Evolutionary conservation across 1,140 invertebrate genomes (phyloP), one percentile per base, ranked within the genome.

Genomic region (Ruditapes philippinarum): DNA sequence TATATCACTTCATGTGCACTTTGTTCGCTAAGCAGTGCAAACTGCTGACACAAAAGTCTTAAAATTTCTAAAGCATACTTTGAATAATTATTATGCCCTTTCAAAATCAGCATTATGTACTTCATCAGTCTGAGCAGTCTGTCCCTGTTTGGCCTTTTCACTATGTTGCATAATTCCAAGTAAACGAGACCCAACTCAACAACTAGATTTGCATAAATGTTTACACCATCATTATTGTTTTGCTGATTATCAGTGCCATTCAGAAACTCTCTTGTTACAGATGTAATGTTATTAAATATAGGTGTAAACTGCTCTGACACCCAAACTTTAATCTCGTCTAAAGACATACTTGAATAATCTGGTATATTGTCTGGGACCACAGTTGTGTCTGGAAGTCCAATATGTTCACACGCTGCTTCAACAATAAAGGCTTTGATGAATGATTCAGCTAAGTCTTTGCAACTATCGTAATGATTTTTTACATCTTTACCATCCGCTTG

Each of bases 391-490:
- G n/a, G 68, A 40, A 91, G n/a, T 12, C 51, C 38, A 82, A 65
- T 33, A n/a, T 82, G 80, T 25, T 82, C 54, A 65, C 54, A 82
- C 3, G 80, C 57, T 38, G 57, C 36, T 74, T 90, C 85, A 1
- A 84, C 57, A n/a, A 91, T 80, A 54, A 85, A 85, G 3, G 54
- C 51, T 28, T 88, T 80, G 9, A 88, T 65, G 54, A 91, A 49
- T n/a, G 91, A 91, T 31, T 83, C 28, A 62, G 73, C 60, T 28
- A 91, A 80, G 22, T 91, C 91, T 40, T 88, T 91, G 31, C 89
- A 85, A 62, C 28, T 49, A 51, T 90, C 79, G 45, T 83, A 91
- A 49, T 88, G 84, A 19, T 76, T 65, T 73, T 85, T 89, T 17
- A 91, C 83, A 74, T 85, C 68, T 60, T 85, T 60, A 60, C 68